A percentile compares a stretch with the other conserved stretches of the same genome.
These are phyloP conservation scores for Agrotis exclamationis DNA, from an alignment of 2,888 invertebrate genomes.

Conservation along the genomic window DNA sequence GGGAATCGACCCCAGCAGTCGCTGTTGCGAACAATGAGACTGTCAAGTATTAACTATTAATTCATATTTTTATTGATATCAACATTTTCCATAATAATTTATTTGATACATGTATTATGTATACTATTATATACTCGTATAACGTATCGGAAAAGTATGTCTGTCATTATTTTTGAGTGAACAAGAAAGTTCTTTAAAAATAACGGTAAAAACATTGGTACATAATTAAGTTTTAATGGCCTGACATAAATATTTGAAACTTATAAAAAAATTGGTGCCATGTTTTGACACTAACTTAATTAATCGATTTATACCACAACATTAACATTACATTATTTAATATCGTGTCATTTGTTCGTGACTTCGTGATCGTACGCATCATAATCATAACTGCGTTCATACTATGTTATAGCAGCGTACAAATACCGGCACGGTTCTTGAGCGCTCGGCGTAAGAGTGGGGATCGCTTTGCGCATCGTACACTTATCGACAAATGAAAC, in stretches of 20 bases:
- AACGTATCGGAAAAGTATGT: not conserved
- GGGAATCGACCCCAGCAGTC: too few species aligned
- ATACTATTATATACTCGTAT: not conserved
- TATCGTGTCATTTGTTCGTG: too few species aligned
- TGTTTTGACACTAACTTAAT: constrained; percentile 23
- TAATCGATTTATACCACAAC: constrained; percentile 3
- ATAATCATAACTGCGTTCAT: not conserved
- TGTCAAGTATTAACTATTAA: too few species aligned
- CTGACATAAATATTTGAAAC: not conserved
- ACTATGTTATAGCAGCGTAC: not conserved
- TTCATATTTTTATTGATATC: not conserved
- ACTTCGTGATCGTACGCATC: too few species aligned
- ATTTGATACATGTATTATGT: not conserved
- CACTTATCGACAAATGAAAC: too few species aligned
- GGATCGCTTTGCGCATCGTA: too few species aligned
- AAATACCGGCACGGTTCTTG: too few species aligned
- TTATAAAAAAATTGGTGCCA: not conserved
- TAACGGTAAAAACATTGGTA: not conserved
- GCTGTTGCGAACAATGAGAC: too few species aligned
- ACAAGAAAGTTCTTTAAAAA: constrained; percentile 6
- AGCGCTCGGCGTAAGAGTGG: too few species aligned
- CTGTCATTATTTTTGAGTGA: constrained; percentile 1
- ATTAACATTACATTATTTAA: not conserved
- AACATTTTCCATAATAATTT: not conserved
- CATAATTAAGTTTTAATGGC: not conserved